Conservation (phyloP, 2,797 vertebrate genomes). For the Psittacula derbiana region DNA sequence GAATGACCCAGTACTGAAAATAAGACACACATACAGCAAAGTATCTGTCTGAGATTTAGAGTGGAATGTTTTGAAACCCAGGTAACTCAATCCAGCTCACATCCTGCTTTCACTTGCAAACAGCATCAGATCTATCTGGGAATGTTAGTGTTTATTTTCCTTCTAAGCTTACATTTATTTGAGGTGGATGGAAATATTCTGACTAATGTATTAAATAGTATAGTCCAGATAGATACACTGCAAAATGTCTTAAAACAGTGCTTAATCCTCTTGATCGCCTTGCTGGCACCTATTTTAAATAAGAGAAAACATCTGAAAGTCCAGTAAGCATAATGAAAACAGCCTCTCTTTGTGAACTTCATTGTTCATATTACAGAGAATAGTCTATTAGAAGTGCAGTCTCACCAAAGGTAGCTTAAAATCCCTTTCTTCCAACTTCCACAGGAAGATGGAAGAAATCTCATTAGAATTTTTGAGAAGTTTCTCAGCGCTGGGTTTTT, state of each 20-base stretch:
- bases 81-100: background rate
- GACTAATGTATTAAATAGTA: background rate
- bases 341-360: background rate
- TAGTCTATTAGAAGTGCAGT: background rate
- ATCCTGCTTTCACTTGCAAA: background rate
- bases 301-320: background rate
- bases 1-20: background rate
- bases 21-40: background rate
- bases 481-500: background rate
- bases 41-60: background rate
- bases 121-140: rapidly evolving
- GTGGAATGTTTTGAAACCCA: background rate
- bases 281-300: background rate
- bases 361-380: background rate
- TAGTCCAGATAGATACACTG: background rate
- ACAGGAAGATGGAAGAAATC: background rate
- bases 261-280: background rate
- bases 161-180: background rate
- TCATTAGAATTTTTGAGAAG: background rate
- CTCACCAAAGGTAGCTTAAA: background rate
- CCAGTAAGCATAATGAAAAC: background rate
- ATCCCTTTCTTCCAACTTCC: background rate
- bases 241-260: background rate
- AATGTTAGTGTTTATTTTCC: background rate
- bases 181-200: background rate